Evolutionary conservation across 2,888 invertebrate genomes (phyloP).

Genomic region (Apocheima hispidaria): DNA sequence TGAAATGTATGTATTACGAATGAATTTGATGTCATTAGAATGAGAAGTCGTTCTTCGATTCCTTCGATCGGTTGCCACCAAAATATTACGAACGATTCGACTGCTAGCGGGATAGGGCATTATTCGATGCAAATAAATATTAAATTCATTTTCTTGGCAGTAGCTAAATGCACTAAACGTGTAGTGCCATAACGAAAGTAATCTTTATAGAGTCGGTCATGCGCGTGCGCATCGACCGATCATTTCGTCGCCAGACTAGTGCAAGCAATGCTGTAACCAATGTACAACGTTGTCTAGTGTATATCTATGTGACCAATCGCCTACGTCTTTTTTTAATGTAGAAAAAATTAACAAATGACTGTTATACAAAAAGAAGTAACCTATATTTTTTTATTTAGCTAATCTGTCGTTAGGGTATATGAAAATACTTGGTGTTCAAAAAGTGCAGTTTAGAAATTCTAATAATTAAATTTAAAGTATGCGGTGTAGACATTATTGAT

Average conservation of each 20-base stretch:
- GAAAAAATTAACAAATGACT: conserved; percentile 72
- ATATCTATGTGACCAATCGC: conserved; percentile 70
- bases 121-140: background rate
- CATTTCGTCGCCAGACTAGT: conserved; percentile 19
- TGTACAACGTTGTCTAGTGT: conserved; percentile 54
- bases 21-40: background rate
- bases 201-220: background rate
- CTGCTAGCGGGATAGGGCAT: background rate
- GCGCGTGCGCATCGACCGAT: background rate
- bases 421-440: conserved; percentile 79
- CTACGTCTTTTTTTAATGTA: conserved; percentile 73
- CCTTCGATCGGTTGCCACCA: background rate
- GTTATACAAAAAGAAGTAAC: conserved; percentile 67
- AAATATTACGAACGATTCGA: background rate
- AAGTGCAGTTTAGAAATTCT: conserved; percentile 73
- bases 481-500: conserved; percentile 33
- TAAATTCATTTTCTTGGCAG: background rate
- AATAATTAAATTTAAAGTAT: conserved; percentile 61
- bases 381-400: conserved; percentile 85
- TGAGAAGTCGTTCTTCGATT: background rate
- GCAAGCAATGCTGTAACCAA: conserved; percentile 29
- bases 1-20: background rate
- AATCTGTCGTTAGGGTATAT: conserved; percentile 78
- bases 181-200: background rate
- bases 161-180: conserved; percentile 1